Base-by-base conservation (phyloP, 2,113 vertebrate species). In the Cololabis saira region DNA sequence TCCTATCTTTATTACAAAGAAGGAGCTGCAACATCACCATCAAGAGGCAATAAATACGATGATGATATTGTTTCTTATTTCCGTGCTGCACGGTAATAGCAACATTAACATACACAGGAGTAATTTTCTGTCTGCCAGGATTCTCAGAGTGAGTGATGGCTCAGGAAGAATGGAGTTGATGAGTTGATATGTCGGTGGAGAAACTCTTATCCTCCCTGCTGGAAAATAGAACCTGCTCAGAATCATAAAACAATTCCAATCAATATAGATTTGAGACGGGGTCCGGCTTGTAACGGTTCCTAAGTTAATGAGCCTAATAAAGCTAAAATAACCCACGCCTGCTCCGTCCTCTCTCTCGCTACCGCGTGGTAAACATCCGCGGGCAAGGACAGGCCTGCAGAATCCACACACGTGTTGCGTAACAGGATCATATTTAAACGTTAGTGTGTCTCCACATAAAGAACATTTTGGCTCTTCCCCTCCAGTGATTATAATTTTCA, bases 381-480 rank as follows among this genome's bases (percentile, higher is more conserved):
- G 8, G 69, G 66, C 69, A 21, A 45, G 56, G 2, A 54, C 50
- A 41, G 2, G 41, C 66, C 37, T 22, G 4, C 62, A 37, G 45
- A n/a, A 50, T 78, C 69, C 37, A 69, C 48, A 43, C 52, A 21
- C 37, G 14, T 51, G 42, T 70, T 73, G 24, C 27, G 3, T 58
- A 58, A 76, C 22, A 40, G 79, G 54, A 42, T 1, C 1, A 4
- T 56, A 4, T 61, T n/a, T n/a, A n/a, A n/a, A 27, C 24, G 43
- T 37, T 49, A 37, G 19, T 45, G 30, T 62, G n/a, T 70, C 16
- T 19, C n/a, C 4, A 18, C 7, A 42, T n/a, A 12, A 40, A 69
- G 40, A 49, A 4, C 15, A 52, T 17, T 15, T 15, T 3, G 0
- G 21, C 0, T 50, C 17, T 3, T 62, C 43, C 30, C 24, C 47